These are phyloP conservation scores for Hapalemur alaotrensis DNA, from an alignment of 2,797 vertebrate species.

Conservation along the genomic window DNA sequence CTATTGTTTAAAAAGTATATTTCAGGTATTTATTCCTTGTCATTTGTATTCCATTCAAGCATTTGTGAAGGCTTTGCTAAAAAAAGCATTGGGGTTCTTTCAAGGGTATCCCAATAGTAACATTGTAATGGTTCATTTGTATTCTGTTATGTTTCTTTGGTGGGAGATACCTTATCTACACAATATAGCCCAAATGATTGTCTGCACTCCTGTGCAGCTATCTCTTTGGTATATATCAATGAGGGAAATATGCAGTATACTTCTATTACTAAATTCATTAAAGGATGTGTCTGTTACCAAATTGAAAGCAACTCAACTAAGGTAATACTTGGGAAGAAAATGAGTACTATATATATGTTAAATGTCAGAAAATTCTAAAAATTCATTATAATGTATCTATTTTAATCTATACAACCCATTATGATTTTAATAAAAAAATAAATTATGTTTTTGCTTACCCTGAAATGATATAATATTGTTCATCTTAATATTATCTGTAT, in stretches of 20 bases:
- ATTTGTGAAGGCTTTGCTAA: neutral
- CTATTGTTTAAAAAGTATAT: neutral
- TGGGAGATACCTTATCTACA: neutral
- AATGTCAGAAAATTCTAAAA: neutral
- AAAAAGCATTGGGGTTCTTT: neutral
- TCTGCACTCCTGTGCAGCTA: neutral
- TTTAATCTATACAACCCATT: neutral
- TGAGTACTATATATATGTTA: neutral
- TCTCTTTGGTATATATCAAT: neutral
- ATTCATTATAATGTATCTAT: neutral
- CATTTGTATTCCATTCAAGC: conserved; percentile 1
- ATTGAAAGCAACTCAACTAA: neutral
- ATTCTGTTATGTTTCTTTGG: neutral
- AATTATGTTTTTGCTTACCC: neutral
- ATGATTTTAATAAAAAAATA: conserved; percentile 4
- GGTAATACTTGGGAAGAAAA: neutral
- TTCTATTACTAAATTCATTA: neutral
- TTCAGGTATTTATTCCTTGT: neutral
- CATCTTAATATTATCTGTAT: neutral
- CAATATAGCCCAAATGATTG: fast-evolving
- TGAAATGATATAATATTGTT: neutral
- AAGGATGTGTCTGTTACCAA: neutral
- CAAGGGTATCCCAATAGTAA: neutral
- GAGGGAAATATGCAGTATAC: neutral
- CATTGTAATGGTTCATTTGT: neutral